A percentile compares a stretch with the other conserved stretches of the same genome.
Conservation (phyloP, 2,113 vertebrate species). For the Barbus barbus region DNA sequence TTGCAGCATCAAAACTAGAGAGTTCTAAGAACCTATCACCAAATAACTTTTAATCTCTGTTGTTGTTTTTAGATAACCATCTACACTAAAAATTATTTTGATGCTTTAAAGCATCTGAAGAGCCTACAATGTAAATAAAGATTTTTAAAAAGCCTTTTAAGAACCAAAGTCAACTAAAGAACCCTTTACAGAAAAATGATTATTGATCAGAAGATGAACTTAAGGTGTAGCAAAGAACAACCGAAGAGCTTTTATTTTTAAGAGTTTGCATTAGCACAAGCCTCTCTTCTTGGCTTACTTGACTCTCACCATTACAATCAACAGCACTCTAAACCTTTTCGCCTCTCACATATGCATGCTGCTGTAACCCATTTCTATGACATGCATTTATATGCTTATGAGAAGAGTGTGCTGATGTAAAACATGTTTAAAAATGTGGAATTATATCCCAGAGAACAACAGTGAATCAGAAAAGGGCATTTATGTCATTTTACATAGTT, state of each 20-base stretch:
- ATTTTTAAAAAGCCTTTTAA: neutral
- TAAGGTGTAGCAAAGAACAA: neutral
- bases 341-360: conserved; percentile 13
- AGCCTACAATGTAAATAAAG: neutral
- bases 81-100: too few species aligned
- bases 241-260: conserved; percentile 15
- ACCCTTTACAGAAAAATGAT: neutral
- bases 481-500: neutral
- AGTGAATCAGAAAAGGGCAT: neutral
- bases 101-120: neutral
- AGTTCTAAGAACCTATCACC: neutral
- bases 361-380: neutral
- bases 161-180: neutral
- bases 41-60: neutral
- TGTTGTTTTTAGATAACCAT: neutral
- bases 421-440: neutral
- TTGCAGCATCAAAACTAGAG: neutral
- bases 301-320: conserved; percentile 34
- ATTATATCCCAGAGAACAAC: neutral
- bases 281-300: conserved; percentile 13
- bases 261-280: neutral
- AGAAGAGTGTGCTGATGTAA: neutral
- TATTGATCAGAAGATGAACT: neutral
- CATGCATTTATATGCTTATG: neutral
- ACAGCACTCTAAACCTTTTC: conserved; percentile 30